Evolutionary conservation across 2,797 vertebrate genomes (phyloP).

Genomic region (Halcyon leucocephala): DNA sequence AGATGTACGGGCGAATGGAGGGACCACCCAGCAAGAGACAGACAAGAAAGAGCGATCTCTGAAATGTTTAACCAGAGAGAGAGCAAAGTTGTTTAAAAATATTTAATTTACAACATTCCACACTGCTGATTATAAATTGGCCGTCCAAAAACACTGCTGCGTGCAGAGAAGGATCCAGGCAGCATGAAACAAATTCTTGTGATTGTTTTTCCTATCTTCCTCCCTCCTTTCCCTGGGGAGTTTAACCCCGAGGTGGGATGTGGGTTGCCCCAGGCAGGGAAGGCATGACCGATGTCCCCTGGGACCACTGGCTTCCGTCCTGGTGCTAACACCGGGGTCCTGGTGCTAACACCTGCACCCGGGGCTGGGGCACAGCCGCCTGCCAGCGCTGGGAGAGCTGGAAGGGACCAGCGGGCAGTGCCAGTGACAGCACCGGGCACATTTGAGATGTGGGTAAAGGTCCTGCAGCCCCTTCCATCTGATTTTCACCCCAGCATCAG

Average conservation of each 20-base stretch:
- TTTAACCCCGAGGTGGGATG: slow-evolving; percentile 56
- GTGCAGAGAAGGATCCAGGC: slow-evolving; percentile 71
- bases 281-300: background rate
- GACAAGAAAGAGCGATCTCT: slow-evolving; percentile 80
- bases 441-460: background rate
- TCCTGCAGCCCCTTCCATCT: rapidly evolving
- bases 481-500: background rate
- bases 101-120: slow-evolving; percentile 81
- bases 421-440: rapidly evolving
- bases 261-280: slow-evolving; percentile 37
- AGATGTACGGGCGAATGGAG: slow-evolving; percentile 68
- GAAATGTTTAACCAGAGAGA: slow-evolving; percentile 78
- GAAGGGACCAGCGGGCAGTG: rapidly evolving
- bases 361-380: background rate
- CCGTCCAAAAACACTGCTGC: slow-evolving; percentile 74
- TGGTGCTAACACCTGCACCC: background rate
- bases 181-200: slow-evolving; percentile 77
- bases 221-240: slow-evolving; percentile 52
- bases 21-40: slow-evolving; percentile 86
- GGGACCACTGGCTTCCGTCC: background rate
- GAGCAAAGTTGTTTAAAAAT: slow-evolving; percentile 81
- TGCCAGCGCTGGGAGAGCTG: background rate
- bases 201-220: slow-evolving; percentile 76
- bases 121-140: slow-evolving; percentile 79
- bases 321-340: background rate